Evolutionary conservation across 2,888 invertebrate genomes (phyloP).

Genomic region (Timema podura): DNA sequence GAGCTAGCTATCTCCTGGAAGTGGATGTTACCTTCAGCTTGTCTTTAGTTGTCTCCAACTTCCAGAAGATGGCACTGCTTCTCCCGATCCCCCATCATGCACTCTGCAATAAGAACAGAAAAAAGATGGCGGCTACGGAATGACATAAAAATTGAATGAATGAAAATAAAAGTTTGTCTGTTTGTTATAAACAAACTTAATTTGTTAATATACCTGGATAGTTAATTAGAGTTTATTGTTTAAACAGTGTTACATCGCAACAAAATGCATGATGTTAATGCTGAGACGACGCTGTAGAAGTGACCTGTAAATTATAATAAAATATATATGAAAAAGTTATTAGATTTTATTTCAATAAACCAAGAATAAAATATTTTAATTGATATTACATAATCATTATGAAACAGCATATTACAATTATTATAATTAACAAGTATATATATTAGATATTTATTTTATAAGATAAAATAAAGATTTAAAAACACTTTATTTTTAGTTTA

Average conservation of each 20-base stretch:
- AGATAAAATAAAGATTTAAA: neutral
- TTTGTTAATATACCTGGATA: too few relatives aligned
- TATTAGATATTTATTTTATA: neutral
- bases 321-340: too few relatives aligned
- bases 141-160: constrained; percentile 11
- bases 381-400: too few relatives aligned
- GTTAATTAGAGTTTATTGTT: too few relatives aligned
- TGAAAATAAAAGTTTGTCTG: neutral
- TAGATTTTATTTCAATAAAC: too few relatives aligned
- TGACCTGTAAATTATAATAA: too few relatives aligned
- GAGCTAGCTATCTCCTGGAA: constrained; percentile 57
- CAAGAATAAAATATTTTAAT: too few relatives aligned
- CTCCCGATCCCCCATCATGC: constrained; percentile 51
- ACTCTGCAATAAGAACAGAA: constrained; percentile 60
- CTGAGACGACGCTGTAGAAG: too few relatives aligned
- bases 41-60: constrained; percentile 53
- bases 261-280: too few relatives aligned
- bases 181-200: too few relatives aligned
- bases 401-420: neutral
- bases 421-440: neutral
- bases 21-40: constrained; percentile 54
- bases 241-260: too few relatives aligned
- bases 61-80: constrained; percentile 58
- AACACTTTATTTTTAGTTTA: neutral
- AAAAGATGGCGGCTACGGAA: constrained; percentile 42